Base-by-base conservation (phyloP, 2,113 vertebrate genomes). In the Anhinga rufa region DNA sequence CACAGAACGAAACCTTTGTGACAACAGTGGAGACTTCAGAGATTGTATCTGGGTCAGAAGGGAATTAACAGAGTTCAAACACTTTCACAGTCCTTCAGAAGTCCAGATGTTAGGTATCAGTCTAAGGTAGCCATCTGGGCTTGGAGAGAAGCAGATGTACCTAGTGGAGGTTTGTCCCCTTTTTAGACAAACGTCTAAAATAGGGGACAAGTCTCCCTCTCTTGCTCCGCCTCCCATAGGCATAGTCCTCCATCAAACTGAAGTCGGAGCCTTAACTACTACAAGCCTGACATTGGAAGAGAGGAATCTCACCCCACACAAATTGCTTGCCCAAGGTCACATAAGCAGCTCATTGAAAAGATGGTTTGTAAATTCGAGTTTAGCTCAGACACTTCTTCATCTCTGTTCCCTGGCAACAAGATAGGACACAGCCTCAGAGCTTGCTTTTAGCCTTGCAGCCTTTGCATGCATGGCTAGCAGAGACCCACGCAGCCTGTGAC, bases 331-430 rank as follows among this genome's bases (percentile, higher is more conserved):
- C 38, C 55, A 64, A 68, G 60, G 85, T 58, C 74, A 49, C 48
- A 64, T 20, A 49, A 84, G 61, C 52, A 79, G 48, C 69, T 86
- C 57, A 14, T 49, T 69, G 72, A 52, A 76, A 31, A 82, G 66
- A 40, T 0, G 1, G 69, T 66, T 86, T 81, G 70, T 85, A 89
- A 95, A 82, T 84, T 55, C 0, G 0, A 36, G 36, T 79, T 94
- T 61, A 85, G 89, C 57, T 90, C 57, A 70, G 80, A 64, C 42
- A 44, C 29, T 68, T 55, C 64, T 57, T 89, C 2, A 0, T 86
- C 72, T 24, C 61, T 65, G 86, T 94, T 96, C 84, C 92, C 77
- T 91, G 92, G 97, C 92, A 96, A 95, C 91, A 4, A 77, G 86
- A 42, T 3, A 76, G 54, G 91, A 82, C 72, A 42, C 57, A 48